Conservation (phyloP, 2,888 invertebrate species). For the Chydorus sphaericus region DNA sequence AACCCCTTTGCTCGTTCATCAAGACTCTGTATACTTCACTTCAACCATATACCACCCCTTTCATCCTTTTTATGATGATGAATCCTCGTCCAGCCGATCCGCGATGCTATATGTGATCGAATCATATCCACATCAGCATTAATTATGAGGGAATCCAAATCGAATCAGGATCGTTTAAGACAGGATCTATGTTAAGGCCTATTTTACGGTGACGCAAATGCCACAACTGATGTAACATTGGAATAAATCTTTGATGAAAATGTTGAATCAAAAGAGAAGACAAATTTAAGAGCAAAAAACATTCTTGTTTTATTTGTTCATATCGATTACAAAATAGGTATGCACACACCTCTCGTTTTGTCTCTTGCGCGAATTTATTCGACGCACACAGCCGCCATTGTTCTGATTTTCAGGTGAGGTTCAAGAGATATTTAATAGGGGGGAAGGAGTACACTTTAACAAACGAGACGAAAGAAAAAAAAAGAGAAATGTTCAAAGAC, state of each 20-base stretch:
- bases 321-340: slow-evolving; percentile 13
- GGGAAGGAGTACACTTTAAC: not conserved
- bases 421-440: not conserved
- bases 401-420: not conserved
- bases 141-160: too few relatives aligned
- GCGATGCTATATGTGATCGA: too few relatives aligned
- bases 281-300: too few relatives aligned
- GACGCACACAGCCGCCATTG: not conserved
- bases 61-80: not conserved
- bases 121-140: too few relatives aligned
- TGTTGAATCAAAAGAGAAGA: too few relatives aligned
- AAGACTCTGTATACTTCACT: too few relatives aligned
- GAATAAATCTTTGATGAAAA: too few relatives aligned
- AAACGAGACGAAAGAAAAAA: not conserved
- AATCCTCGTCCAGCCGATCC: not conserved
- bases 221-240: too few relatives aligned
- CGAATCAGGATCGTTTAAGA: too few relatives aligned
- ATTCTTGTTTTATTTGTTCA: slow-evolving; percentile 8
- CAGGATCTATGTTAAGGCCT: too few relatives aligned
- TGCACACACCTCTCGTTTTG: not conserved
- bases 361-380: not conserved
- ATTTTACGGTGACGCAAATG: too few relatives aligned
- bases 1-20: not conserved
- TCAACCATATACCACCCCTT: not conserved
- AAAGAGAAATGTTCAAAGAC: too few relatives aligned